These are phyloP conservation scores for Eurystomus glaucurus DNA, from an alignment of 2,797 vertebrate species.

Conservation along the genomic window DNA sequence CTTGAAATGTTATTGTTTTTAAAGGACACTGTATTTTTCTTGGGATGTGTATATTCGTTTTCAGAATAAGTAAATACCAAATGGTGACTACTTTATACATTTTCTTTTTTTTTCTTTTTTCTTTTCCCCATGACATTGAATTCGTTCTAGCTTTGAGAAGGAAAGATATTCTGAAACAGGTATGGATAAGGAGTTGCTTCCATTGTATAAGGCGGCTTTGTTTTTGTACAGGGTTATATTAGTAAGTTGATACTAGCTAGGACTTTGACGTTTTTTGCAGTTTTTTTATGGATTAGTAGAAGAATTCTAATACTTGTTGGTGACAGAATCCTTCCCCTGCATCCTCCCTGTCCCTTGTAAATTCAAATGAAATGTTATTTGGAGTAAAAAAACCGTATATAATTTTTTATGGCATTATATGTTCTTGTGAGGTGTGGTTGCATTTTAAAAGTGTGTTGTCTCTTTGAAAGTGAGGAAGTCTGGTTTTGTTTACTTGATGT, in stretches of 20 bases:
- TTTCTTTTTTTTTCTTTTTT: not conserved
- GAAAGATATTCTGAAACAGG: not conserved
- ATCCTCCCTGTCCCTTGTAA: not conserved
- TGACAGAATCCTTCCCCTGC: not conserved
- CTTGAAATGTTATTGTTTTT: slow-evolving; percentile 39
- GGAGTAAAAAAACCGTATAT: not conserved
- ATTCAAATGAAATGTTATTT: not conserved
- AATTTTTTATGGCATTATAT: not conserved
- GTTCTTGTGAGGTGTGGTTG: not conserved
- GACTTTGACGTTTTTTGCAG: not conserved
- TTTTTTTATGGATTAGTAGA: not conserved
- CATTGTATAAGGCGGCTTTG: not conserved
- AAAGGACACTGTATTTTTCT: slow-evolving; percentile 30
- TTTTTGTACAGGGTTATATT: not conserved
- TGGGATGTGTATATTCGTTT: not conserved
- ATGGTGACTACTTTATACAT: not conserved
- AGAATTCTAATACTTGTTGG: not conserved
- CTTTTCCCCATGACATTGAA: not conserved
- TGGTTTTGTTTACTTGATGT: not conserved
- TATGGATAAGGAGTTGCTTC: slow-evolving; percentile 3
- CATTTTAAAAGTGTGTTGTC: not conserved
- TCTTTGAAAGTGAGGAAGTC: not conserved
- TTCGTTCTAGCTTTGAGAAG: slow-evolving; percentile 4
- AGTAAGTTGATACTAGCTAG: not conserved
- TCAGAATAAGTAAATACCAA: slow-evolving; percentile 8